phyloP scores from a whole-genome alignment of 2,113 vertebrate genomes.

The Salvelinus namaycush region DNA sequence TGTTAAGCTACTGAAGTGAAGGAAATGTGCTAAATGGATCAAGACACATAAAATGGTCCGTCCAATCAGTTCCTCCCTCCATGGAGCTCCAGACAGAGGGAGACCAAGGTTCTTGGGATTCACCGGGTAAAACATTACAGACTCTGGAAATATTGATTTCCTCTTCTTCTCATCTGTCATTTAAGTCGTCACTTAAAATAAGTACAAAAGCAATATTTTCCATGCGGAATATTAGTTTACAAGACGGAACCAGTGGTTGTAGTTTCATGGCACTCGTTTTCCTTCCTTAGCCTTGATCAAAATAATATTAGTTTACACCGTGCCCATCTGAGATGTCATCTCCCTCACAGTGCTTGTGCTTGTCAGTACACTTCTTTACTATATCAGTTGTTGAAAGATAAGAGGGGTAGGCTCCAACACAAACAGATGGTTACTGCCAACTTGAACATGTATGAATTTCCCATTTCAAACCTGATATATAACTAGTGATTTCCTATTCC shows the following conservation, averaged over 20 bases:
- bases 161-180: not conserved
- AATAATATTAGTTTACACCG: no score
- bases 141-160: not conserved
- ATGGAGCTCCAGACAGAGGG: not conserved
- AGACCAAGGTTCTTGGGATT: not conserved
- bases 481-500: not conserved
- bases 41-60: not conserved
- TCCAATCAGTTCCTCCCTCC: not conserved
- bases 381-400: not conserved
- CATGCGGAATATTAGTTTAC: not conserved
- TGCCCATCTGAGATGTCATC: no score
- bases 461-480: not conserved
- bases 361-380: no score
- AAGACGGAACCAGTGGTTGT: not conserved
- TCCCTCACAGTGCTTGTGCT: no score
- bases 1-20: not conserved
- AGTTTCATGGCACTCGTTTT: not conserved
- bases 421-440: no score
- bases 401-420: not conserved
- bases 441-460: no score
- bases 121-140: not conserved
- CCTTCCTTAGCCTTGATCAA: not conserved
- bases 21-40: conserved; percentile 1
- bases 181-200: not conserved
- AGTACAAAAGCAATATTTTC: not conserved